These are phyloP conservation scores for Helleia helle DNA, from an alignment of 2,888 invertebrate genomes.

Conservation along the genomic window DNA sequence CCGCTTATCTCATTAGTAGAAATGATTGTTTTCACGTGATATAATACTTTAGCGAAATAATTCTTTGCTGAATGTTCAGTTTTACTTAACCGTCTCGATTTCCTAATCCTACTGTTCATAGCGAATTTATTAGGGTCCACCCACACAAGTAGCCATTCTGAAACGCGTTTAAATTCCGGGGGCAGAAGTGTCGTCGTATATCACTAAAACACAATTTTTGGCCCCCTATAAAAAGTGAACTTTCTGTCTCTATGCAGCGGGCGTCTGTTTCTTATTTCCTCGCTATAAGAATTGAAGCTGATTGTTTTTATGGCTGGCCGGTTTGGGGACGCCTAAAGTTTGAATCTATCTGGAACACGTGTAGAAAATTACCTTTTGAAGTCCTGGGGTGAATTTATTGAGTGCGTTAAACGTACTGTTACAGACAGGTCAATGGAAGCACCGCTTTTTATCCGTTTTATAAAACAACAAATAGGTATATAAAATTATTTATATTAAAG, in stretches of 20 bases:
- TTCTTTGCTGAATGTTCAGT: neutral
- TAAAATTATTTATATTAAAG: no score
- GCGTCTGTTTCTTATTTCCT: constrained; percentile 65
- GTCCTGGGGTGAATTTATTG: constrained; percentile 5
- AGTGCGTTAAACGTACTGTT: constrained; percentile 1
- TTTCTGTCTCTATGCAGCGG: constrained; percentile 37
- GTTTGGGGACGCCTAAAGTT: constrained; percentile 40
- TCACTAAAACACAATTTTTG: constrained; percentile 60
- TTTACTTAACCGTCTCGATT: constrained; percentile 12
- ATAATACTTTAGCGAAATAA: neutral
- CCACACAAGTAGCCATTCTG: constrained; percentile 54
- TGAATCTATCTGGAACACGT: constrained; percentile 51
- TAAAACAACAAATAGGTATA: no score
- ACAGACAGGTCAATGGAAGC: constrained; percentile 2
- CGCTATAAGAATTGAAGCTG: constrained; percentile 42
- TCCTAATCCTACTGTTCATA: constrained; percentile 48
- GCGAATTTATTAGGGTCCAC: constrained; percentile 66
- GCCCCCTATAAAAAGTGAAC: constrained; percentile 60
- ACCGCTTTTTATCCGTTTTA: no score
- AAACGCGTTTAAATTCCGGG: constrained; percentile 63
- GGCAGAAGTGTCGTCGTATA: constrained; percentile 61
- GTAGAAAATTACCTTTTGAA: constrained; percentile 30
- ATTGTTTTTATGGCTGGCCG: constrained; percentile 60
- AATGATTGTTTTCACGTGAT: no score
- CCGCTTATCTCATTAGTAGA: no score